Conservation (phyloP, 2,113 vertebrate genomes). For the Cynocephalus volans region DNA sequence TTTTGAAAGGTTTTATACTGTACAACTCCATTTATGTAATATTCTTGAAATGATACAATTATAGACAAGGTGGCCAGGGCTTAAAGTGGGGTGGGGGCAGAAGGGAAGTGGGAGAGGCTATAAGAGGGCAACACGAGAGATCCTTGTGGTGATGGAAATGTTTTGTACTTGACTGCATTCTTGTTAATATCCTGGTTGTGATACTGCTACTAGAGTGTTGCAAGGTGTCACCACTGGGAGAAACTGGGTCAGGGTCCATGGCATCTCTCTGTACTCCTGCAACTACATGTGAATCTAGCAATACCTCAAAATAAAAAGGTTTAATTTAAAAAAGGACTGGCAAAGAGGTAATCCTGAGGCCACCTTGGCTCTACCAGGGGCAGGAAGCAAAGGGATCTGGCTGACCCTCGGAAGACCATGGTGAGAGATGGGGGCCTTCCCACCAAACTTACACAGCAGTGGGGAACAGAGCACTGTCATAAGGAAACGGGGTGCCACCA, state of each 20-base stretch:
- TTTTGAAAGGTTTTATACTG: too few relatives aligned
- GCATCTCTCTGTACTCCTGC: not conserved
- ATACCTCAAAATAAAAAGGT: not conserved
- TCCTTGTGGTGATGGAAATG: not conserved
- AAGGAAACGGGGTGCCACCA: not conserved
- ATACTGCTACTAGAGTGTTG: not conserved
- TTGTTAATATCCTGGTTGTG: not conserved
- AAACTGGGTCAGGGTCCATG: too few relatives aligned
- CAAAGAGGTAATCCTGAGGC: not conserved
- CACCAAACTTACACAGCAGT: not conserved
- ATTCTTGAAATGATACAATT: too few relatives aligned
- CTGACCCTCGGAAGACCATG: not conserved
- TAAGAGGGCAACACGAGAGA: not conserved
- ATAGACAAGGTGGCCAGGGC: too few relatives aligned
- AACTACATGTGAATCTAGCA: not conserved
- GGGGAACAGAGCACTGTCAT: too few relatives aligned
- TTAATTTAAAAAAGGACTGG: not conserved
- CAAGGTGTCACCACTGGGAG: not conserved
- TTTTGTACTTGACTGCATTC: too few relatives aligned
- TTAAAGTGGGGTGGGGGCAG: too few relatives aligned
- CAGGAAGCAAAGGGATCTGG: not conserved
- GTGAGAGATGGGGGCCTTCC: too few relatives aligned
- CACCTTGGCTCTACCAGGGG: not conserved
- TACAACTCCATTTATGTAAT: too few relatives aligned
- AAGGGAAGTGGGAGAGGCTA: not conserved